Evolutionary conservation across 2,113 vertebrate species (phyloP), one percentile per base, ranked within the genome.

Genomic region (Larimichthys polyactis): DNA sequence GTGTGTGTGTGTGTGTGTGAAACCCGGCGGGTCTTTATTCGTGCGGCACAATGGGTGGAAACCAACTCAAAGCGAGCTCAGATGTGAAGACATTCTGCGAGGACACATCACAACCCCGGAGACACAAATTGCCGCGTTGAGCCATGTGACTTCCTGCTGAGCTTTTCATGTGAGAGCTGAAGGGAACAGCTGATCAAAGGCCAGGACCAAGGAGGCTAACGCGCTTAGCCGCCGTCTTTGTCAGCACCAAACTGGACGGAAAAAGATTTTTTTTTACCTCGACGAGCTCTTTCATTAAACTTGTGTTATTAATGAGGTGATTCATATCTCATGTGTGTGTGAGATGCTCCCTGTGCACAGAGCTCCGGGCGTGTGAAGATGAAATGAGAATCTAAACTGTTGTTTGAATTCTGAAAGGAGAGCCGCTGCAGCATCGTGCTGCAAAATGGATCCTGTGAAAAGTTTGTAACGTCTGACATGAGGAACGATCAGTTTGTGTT

Each of bases 81-180:
- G 87, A 83, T 87, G 77, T 78, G 79, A 84, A 85, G 81, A 83
- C 78, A 58, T 82, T 73, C 78, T 83, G 71, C 55, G 54, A 83
- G 84, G 85, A 87, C 81, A 17, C 59, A 60, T 71, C 78, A 65
- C 74, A 78, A 83, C 82, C 91, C 81, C 52, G 66, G 90, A 89
- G 85, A 89, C 89, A 79, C 88, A 88, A 87, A 89, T 90, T 81
- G 79, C 84, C 85, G 76, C 68, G 57, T 90, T 86, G 78, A 86
- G 68, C 67, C 17, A 12, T 87, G 64, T 73, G 87, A 86, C 66
- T 86, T 91, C 88, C 86, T 52, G 90, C 84, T 78, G 87, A 82
- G 91, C 90, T 91, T 94, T 91, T 93, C 85, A 93, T 88, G 77
- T 86, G 70, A 43, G 57, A 79, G 82, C 69, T 76, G 66, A 84